A percentile compares a stretch with the other conserved stretches of the same genome.
phyloP scores from a whole-genome alignment of 2,888 invertebrate genomes.

The Physocephala rufipes region DNA sequence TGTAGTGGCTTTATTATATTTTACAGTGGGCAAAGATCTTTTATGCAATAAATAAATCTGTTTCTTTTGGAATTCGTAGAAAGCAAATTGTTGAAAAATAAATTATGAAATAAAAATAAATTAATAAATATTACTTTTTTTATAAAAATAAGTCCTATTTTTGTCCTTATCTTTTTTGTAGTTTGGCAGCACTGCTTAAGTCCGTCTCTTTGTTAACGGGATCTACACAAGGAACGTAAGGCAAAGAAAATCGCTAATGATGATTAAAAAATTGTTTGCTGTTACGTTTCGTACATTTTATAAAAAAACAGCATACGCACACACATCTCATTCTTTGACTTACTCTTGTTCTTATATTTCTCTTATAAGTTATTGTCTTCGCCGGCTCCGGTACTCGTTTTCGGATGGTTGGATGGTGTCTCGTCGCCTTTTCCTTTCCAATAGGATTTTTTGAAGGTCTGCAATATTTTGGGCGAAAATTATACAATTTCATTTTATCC shows the following conservation, averaged over 20 bases:
- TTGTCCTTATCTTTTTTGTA: no score
- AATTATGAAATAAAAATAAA: no score
- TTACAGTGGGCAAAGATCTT: background rate
- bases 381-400: constrained; percentile 13
- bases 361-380: constrained; percentile 29
- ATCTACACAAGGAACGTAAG: background rate
- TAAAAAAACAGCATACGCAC: background rate
- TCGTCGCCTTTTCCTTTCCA: background rate
- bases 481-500: background rate
- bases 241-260: constrained; percentile 22
- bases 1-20: background rate
- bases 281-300: background rate
- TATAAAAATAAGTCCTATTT: no score
- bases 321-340: background rate
- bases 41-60: no score
- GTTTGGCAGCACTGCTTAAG: background rate
- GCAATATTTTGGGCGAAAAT: background rate
- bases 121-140: no score
- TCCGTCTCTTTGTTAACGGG: background rate
- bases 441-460: constrained; percentile 6
- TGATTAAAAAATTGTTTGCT: constrained; percentile 16
- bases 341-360: constrained; percentile 3
- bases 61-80: no score
- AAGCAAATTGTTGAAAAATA: no score
- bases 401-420: background rate